phyloP scores from a whole-genome alignment of 1,140 invertebrate genomes.

The Pteromalus puparum region DNA sequence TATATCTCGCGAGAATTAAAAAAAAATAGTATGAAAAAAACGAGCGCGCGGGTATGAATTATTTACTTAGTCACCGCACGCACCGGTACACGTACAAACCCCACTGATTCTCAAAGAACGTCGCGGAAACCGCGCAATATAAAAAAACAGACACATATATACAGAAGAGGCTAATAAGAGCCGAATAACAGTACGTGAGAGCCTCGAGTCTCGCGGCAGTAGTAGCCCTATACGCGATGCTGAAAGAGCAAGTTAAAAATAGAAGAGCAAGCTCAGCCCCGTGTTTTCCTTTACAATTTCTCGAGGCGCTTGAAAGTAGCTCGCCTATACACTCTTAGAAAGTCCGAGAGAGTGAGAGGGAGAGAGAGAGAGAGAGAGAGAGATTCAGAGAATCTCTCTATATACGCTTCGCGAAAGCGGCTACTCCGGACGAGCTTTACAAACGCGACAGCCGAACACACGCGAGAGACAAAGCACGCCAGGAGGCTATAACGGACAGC shows the following conservation, averaged over 20 bases:
- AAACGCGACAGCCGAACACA: neutral
- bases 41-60: too few species aligned
- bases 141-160: neutral
- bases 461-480: neutral
- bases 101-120: neutral
- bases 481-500: neutral
- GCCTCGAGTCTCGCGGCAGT: too few species aligned
- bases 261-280: neutral
- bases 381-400: neutral
- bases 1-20: too few species aligned
- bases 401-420: neutral
- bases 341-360: too few species aligned
- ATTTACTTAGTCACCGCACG: neutral
- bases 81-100: neutral
- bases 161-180: neutral
- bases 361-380: neutral
- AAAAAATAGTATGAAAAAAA: too few species aligned
- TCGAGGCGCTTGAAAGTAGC: neutral
- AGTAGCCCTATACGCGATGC: neutral
- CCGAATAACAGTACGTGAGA: neutral
- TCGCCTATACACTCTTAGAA: neutral
- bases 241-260: neutral
- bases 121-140: too few species aligned
- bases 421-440: neutral
- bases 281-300: neutral